phyloP scores from a whole-genome alignment of 2,888 invertebrate species.

The Neoitamus cyanurus region DNA sequence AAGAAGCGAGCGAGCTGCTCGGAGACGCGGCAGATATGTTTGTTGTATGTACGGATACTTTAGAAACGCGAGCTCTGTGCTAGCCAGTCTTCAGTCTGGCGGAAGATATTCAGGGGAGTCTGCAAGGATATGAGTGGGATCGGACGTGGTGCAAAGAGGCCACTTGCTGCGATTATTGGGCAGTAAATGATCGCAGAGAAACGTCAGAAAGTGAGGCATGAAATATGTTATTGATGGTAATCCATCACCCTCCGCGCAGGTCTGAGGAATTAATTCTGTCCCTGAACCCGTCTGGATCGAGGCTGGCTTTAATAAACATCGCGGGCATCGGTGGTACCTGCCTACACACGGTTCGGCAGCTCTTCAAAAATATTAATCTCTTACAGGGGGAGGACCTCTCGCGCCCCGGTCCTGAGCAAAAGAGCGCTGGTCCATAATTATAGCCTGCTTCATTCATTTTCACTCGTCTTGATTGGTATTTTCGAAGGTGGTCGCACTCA shows the following conservation, averaged over 20 bases:
- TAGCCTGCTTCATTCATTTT: constrained; percentile 20
- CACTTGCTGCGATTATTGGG: constrained; percentile 40
- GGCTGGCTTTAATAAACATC: constrained; percentile 14
- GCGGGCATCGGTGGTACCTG: not conserved
- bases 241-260: constrained; percentile 25
- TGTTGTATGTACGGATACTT: no score
- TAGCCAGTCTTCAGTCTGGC: constrained; percentile 11
- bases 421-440: not conserved
- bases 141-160: not conserved
- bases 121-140: constrained; percentile 38
- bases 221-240: constrained; percentile 42
- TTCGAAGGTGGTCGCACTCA: constrained; percentile 13
- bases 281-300: constrained; percentile 29
- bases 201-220: constrained; percentile 37
- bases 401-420: not conserved
- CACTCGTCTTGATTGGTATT: constrained; percentile 27
- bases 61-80: not conserved
- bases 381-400: not conserved
- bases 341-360: not conserved
- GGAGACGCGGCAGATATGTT: not conserved
- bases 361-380: constrained; percentile 23
- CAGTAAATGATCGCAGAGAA: constrained; percentile 39
- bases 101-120: not conserved
- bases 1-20: not conserved
- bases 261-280: constrained; percentile 35